phyloP scores from a whole-genome alignment of 2,888 invertebrate species.

The Andrena trimmerana region DNA sequence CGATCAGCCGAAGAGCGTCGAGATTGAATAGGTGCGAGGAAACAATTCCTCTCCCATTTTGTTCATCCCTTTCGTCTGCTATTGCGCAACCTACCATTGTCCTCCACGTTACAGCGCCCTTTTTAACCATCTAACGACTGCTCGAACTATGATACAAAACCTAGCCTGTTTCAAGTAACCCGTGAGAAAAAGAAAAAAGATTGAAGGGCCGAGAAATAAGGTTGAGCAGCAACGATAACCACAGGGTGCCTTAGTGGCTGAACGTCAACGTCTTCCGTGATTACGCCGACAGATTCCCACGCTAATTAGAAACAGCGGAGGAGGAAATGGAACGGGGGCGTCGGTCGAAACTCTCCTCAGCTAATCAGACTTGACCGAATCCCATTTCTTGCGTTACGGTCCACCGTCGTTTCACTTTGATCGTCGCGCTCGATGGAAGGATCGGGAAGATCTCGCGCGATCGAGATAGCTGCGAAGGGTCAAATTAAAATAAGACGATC shows the following conservation, averaged over 20 bases:
- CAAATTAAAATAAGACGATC: slow-evolving; percentile 26
- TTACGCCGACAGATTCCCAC: slow-evolving; percentile 19
- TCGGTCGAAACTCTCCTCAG: slow-evolving; percentile 8
- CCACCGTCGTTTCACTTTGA: not conserved
- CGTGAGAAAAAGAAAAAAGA: no score
- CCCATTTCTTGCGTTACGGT: slow-evolving; percentile 26
- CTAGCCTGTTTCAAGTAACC: not conserved
- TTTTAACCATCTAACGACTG: not conserved
- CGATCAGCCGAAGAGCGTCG: slow-evolving; percentile 22
- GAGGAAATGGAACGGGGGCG: not conserved
- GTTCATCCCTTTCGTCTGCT: not conserved
- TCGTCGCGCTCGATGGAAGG: not conserved
- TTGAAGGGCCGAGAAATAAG: no score
- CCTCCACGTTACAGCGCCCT: not conserved
- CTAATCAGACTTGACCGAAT: slow-evolving; percentile 54
- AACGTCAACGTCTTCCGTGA: slow-evolving; percentile 10
- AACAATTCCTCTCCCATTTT: slow-evolving; percentile 2
- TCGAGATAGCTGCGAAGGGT: not conserved
- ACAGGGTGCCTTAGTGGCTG: no score
- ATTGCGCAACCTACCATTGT: not conserved
- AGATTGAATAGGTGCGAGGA: slow-evolving; percentile 4
- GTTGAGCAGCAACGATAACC: no score
- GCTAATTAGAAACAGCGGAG: slow-evolving; percentile 35
- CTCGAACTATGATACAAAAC: not conserved
- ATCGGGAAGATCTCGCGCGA: slow-evolving; percentile 11